Conservation (phyloP, 2,888 invertebrate genomes). For the Imbricaverruca yamaguchii region DNA sequence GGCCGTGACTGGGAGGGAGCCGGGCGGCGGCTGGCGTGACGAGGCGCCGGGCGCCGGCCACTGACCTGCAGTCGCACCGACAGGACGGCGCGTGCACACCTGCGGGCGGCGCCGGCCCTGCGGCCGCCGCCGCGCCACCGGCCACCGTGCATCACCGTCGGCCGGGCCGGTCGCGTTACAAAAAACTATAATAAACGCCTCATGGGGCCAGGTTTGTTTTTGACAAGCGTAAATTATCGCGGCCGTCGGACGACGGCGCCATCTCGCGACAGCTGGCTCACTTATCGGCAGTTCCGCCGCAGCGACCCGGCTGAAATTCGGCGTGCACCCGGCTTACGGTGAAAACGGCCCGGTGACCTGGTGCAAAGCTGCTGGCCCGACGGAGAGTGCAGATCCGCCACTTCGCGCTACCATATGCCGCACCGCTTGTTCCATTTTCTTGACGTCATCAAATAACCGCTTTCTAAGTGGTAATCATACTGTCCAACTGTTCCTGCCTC, state of each 20-base stretch:
- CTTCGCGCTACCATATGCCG: conserved; percentile 2
- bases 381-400: background rate
- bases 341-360: background rate
- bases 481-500: conserved; percentile 9
- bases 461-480: conserved; percentile 22
- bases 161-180: background rate
- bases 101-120: too few relatives aligned
- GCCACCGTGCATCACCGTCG: background rate
- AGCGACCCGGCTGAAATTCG: background rate
- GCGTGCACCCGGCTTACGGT: background rate
- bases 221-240: conserved; percentile 20
- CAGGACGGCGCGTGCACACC: too few relatives aligned
- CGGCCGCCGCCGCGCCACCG: too few relatives aligned
- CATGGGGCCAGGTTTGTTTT: conserved; percentile 13
- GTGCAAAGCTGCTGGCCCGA: too few relatives aligned
- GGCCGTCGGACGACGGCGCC: background rate
- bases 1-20: too few relatives aligned
- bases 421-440: background rate
- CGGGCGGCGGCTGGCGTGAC: too few relatives aligned
- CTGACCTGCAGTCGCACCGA: too few relatives aligned
- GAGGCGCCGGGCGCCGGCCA: too few relatives aligned
- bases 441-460: conserved; percentile 21
- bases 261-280: background rate
- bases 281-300: background rate
- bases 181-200: conserved; percentile 11